Percentiles rank a stretch among this genome's conserved stretches.
phyloP scores from a whole-genome alignment of 2,888 invertebrate genomes.

The Augiades crinisus region DNA sequence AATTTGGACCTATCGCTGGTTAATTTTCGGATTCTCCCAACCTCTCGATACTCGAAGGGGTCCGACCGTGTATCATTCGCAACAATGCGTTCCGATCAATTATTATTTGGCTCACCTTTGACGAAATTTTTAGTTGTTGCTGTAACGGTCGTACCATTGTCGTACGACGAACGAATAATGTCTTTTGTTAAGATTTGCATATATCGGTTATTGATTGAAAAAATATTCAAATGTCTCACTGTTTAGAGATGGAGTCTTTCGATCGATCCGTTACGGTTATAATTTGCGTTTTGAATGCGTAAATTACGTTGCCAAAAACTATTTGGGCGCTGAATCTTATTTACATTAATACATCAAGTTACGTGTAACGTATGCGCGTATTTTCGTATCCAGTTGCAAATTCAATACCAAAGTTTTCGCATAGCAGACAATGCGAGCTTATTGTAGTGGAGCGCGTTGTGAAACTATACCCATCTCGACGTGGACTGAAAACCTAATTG shows the following conservation, averaged over 20 bases:
- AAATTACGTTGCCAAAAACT: slow-evolving; percentile 49
- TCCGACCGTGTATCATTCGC: slow-evolving; percentile 61
- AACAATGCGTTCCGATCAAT: slow-evolving; percentile 74
- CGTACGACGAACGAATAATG: slow-evolving; percentile 56
- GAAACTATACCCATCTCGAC: slow-evolving; percentile 69
- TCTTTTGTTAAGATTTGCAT: slow-evolving; percentile 70
- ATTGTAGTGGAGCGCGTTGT: slow-evolving; percentile 44
- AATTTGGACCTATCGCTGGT: slow-evolving; percentile 79
- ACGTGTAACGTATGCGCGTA: slow-evolving; percentile 31
- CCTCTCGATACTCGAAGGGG: slow-evolving; percentile 61
- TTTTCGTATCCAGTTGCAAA: slow-evolving; percentile 47
- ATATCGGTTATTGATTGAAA: slow-evolving; percentile 80
- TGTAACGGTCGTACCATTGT: slow-evolving; percentile 77
- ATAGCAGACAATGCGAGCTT: slow-evolving; percentile 52
- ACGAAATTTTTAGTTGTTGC: slow-evolving; percentile 74
- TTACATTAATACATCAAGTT: slow-evolving; percentile 3
- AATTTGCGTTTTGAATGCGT: slow-evolving; percentile 47
- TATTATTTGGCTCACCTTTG: slow-evolving; percentile 78
- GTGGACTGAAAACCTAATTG: slow-evolving; percentile 70
- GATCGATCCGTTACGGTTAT: slow-evolving; percentile 74
- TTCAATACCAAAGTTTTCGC: slow-evolving; percentile 47
- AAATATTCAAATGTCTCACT: slow-evolving; percentile 72
- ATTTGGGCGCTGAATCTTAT: slow-evolving; percentile 41
- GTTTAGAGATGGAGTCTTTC: slow-evolving; percentile 64
- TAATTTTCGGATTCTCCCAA: slow-evolving; percentile 76